Evolutionary conservation across 2,113 vertebrate species (phyloP), one percentile per base, ranked within the genome.

Genomic region (Haplochromis vanheusdeni): DNA sequence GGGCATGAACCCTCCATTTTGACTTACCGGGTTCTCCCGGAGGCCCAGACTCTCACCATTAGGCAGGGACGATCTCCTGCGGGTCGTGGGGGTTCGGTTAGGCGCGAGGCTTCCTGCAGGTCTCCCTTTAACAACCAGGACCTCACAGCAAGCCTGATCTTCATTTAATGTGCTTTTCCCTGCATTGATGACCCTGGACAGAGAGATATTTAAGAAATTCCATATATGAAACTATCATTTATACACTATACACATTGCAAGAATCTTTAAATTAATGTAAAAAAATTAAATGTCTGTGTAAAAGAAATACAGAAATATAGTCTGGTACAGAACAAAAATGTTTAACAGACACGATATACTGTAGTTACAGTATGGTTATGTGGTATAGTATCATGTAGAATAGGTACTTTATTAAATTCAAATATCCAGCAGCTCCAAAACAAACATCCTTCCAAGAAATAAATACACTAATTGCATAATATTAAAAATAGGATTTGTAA

Each of bases 121-220:
- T 91, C 97, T 98, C 92, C 96, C 97, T 93, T 97, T 98, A 82
- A 99, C 97, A 84, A 96, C 92, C 86, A 99, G 95, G 70, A 99
- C 97, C 91, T 99, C 98, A 87, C 98, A 99, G 94, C 97, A 98
- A 42, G 98, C 99, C 94, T 99, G 99, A 95, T 99, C 99, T 94
- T 99, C 98, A 6, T 99, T 99, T 90, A 99, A 96, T 0, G 97
- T 96, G 94, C 99, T 99, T 93, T 99, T 99, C 28, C 99, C 99
- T 3, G 98, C 98, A 87, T 99, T 99, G 95, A 99, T 99, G 58
- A 99, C 98, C 92, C 99, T 99, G 92, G 90, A 13, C 91, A 92
- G 47, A 89, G 47, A 81, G 6, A 65, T 65, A 65, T 65, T 37
- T 65, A 45, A 45, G 13, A 47, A 73, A 47, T 45, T 73, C 40